These are phyloP conservation scores for Sicus ferrugineus DNA, from an alignment of 2,888 invertebrate genomes.

Conservation along the genomic window DNA sequence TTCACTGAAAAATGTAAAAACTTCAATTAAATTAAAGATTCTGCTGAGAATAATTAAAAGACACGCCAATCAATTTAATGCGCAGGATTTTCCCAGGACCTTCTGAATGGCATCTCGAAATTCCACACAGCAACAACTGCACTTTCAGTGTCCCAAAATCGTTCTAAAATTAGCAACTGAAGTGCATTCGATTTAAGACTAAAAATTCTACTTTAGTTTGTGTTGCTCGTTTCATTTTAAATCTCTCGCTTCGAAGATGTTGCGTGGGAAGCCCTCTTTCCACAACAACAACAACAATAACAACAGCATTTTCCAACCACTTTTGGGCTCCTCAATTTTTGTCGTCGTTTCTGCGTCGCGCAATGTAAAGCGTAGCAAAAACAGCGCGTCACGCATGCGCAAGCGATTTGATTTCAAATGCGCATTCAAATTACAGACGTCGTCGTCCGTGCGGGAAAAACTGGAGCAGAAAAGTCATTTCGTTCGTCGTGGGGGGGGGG, in stretches of 20 bases:
- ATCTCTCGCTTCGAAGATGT: no score
- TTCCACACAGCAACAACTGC: background rate
- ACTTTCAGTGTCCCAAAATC: background rate
- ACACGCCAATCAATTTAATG: no score
- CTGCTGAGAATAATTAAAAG: no score
- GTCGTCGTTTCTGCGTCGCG: background rate
- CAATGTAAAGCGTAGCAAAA: background rate
- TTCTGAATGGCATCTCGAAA: background rate
- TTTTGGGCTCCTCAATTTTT: background rate
- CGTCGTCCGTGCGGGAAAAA: background rate
- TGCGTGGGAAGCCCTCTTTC: conserved; percentile 12
- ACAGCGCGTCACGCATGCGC: conserved; percentile 16
- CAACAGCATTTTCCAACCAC: background rate
- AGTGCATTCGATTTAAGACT: background rate
- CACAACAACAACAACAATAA: background rate
- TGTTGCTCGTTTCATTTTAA: no score
- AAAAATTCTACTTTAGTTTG: background rate
- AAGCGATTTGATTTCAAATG: background rate
- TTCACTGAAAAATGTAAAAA: no score
- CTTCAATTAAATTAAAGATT: no score
- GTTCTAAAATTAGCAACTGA: no score
- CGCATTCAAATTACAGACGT: background rate
- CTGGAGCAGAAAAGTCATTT: conserved; percentile 1
- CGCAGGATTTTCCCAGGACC: background rate
- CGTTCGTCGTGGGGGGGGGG: background rate